Evolutionary conservation across 2,888 invertebrate genomes (phyloP).

Genomic region (Sturmia bella): DNA sequence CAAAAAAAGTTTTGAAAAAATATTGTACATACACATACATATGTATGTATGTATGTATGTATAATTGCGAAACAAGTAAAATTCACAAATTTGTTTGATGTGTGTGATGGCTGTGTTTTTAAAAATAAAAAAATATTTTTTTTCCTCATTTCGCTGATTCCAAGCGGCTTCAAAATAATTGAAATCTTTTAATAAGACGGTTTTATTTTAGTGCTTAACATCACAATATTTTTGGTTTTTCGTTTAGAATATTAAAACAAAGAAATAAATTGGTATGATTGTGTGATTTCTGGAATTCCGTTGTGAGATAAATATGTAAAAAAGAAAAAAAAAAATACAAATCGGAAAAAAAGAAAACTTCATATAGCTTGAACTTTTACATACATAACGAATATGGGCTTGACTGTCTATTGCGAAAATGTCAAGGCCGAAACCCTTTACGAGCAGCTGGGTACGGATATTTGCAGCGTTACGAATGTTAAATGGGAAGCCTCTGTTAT

Average conservation of each 20-base stretch:
- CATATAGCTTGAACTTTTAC: neutral
- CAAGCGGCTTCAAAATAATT: neutral
- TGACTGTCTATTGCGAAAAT: conserved; percentile 74
- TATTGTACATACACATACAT: conserved; percentile 12
- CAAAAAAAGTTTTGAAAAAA: conserved; percentile 23
- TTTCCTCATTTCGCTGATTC: neutral
- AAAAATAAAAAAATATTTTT: conserved; percentile 10
- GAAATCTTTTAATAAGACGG: conserved; percentile 29
- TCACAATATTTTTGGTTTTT: conserved; percentile 2
- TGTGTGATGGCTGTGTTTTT: neutral
- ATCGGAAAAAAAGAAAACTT: neutral
- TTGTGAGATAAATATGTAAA: neutral
- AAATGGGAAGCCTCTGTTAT: conserved; percentile 73
- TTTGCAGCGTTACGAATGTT: conserved; percentile 74
- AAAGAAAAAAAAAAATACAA: conserved; percentile 1
- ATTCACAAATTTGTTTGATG: neutral
- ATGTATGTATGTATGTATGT: neutral
- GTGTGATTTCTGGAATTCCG: conserved; percentile 1
- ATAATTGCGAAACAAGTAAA: conserved; percentile 6
- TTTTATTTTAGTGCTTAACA: neutral
- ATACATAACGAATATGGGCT: conserved; percentile 68
- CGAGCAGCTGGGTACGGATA: conserved; percentile 75
- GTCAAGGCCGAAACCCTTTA: conserved; percentile 47
- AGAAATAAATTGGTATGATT: conserved; percentile 28
- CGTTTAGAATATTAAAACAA: conserved; percentile 41